Conservation (phyloP, 1,140 invertebrate genomes). For the Gonatopus flavifemur region DNA sequence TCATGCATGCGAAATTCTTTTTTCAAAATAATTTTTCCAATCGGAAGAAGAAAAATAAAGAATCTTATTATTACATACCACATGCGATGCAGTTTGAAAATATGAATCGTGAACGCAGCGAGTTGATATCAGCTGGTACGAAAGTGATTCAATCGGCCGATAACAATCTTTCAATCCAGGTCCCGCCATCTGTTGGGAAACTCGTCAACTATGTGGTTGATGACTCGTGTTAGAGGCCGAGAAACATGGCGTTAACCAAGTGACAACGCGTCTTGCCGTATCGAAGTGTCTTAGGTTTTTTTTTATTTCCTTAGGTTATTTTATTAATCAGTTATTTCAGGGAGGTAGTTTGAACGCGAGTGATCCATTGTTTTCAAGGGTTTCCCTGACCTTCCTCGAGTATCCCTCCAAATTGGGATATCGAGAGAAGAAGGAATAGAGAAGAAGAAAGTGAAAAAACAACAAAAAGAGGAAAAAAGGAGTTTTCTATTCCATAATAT, state of each 20-base stretch:
- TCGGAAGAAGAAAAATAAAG: no score
- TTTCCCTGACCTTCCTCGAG: background rate
- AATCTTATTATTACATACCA: no score
- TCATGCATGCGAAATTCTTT: no score
- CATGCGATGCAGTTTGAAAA: no score
- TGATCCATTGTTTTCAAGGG: background rate
- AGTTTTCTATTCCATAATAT: no score
- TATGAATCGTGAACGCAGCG: no score
- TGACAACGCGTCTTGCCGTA: slow-evolving; percentile 44
- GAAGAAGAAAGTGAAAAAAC: no score
- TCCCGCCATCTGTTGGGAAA: slow-evolving; percentile 14
- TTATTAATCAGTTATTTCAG: slow-evolving; percentile 31
- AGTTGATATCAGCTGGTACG: background rate
- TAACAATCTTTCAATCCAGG: background rate
- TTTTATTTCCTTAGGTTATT: slow-evolving; percentile 23
- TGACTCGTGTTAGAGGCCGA: slow-evolving; percentile 18
- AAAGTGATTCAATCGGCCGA: background rate
- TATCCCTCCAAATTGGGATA: no score
- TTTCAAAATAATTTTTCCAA: no score
- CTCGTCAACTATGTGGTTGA: slow-evolving; percentile 16
- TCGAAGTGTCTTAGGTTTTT: slow-evolving; percentile 38
- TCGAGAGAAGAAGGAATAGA: no score
- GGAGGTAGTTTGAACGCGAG: slow-evolving; percentile 11
- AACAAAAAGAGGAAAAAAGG: no score
- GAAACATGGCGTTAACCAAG: slow-evolving; percentile 50